Percentiles rank a stretch among this genome's conserved stretches.
Conservation (phyloP, 2,113 vertebrate species). For the Nothoprocta pentlandii region DNA sequence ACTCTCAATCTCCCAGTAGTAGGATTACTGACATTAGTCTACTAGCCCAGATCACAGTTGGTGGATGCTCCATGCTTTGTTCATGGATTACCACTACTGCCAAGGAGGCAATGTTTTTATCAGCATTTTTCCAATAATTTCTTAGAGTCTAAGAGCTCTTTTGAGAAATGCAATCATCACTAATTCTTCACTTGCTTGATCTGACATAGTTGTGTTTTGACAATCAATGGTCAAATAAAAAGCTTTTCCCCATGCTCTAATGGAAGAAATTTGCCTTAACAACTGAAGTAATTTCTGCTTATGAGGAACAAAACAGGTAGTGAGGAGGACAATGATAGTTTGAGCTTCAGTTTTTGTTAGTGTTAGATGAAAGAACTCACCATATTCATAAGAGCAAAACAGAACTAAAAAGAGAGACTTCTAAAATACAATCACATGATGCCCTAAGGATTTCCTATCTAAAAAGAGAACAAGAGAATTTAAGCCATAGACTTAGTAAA, state of each 20-base stretch:
- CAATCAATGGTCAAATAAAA: neutral
- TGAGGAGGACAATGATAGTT: neutral
- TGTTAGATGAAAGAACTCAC: neutral
- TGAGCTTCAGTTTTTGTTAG: neutral
- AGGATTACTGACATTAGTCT: accelerated
- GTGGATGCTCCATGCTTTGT: neutral
- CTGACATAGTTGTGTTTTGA: neutral
- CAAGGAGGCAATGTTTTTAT: neutral
- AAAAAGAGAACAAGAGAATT: neutral
- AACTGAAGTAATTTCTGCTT: neutral
- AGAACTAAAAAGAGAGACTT: neutral
- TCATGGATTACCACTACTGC: neutral
- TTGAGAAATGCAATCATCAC: neutral
- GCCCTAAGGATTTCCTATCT: neutral
- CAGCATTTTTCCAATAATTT: neutral
- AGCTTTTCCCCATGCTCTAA: neutral
- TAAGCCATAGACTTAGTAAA: neutral
- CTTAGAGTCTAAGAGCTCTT: neutral
- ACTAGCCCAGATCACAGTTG: neutral
- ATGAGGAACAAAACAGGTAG: neutral
- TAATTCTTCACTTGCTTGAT: neutral
- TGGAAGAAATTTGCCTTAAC: neutral
- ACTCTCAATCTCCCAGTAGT: neutral
- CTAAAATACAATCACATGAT: neutral
- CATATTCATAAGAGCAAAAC: neutral